Evolutionary conservation across 2,888 invertebrate species (phyloP), one percentile per base, ranked within the genome.

Genomic region (Herminia tarsipennalis): DNA sequence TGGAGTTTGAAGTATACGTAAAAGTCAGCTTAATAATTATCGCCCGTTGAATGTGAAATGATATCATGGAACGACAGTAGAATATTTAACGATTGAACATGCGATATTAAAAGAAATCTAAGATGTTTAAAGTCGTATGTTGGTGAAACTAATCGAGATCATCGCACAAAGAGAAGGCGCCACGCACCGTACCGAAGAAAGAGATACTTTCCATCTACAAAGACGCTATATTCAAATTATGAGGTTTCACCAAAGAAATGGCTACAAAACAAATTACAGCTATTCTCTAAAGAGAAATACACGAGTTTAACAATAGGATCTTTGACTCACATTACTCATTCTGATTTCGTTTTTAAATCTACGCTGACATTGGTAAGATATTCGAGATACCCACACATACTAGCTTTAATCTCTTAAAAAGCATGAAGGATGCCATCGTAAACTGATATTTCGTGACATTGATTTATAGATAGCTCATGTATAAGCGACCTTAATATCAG

Each of bases 91-190:
- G 36, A 49, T 38, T 35, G 42, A 51, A 53, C 45, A 68, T 43
- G 57, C 51, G 44, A 56, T 55, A 58, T 52, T 47, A 66, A 65
- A 66, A 66, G 63, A 63, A 66, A 66, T 64, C 60, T 42, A 66
- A 68, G 63, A 53, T 61, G 66, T 66, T 65, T 50, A 62, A 69
- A 78, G 71, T 58, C 61, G 67, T 70, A 66, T 66, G 72, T 60
- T 71, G 72, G 80, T 80, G 83, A 83, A 84, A 84, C 81, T 80
- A 76, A 77, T 79, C 70, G 79, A 79, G 82, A 83, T 78, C 78
- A 78, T 75, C 76, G 73, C 75, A 78, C 77, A 83, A 80, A 81
- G 80, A 78, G 72, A 77, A 73, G 76, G 73, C 73, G 72, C 73
- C 66, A 71, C 72, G 76, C 76, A 76, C 62, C 66, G 72, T 64